Evolutionary conservation across 1,140 invertebrate species (phyloP).

Genomic region (Harpegnathos saltator): DNA sequence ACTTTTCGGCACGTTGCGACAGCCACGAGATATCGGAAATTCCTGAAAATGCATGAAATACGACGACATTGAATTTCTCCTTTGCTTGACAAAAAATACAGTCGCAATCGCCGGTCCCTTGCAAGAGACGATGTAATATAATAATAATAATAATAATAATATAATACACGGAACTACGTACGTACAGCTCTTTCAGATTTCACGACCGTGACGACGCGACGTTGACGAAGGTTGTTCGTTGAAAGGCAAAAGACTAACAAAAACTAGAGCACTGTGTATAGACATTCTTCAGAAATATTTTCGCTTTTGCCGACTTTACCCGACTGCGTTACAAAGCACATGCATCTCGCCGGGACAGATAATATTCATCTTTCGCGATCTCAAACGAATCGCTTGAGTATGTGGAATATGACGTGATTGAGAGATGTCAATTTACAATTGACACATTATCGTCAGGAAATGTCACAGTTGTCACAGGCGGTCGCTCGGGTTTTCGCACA

Average conservation of each 20-base stretch:
- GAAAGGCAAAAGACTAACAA: no score
- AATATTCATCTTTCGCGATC: no score
- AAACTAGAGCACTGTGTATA: no score
- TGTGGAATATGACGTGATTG: not conserved
- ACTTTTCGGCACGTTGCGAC: not conserved
- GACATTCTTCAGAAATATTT: no score
- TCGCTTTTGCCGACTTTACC: no score
- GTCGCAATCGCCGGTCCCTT: not conserved
- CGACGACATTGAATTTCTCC: not conserved
- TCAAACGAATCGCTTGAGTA: not conserved
- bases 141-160: not conserved
- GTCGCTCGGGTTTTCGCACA: constrained; percentile 1
- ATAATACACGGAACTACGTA: no score
- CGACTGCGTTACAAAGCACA: no score
- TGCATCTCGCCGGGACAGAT: no score
- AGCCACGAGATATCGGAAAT: constrained; percentile 37
- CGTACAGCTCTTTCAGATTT: no score
- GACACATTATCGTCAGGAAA: not conserved
- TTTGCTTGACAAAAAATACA: not conserved
- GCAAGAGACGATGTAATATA: no score
- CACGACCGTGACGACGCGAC: no score
- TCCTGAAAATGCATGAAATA: not conserved
- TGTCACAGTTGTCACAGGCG: not conserved
- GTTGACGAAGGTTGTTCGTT: no score
- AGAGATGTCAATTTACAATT: not conserved